A percentile compares a stretch with the other conserved stretches of the same genome.
phyloP scores from a whole-genome alignment of 2,113 vertebrate species.

The Marmota flaviventris region DNA sequence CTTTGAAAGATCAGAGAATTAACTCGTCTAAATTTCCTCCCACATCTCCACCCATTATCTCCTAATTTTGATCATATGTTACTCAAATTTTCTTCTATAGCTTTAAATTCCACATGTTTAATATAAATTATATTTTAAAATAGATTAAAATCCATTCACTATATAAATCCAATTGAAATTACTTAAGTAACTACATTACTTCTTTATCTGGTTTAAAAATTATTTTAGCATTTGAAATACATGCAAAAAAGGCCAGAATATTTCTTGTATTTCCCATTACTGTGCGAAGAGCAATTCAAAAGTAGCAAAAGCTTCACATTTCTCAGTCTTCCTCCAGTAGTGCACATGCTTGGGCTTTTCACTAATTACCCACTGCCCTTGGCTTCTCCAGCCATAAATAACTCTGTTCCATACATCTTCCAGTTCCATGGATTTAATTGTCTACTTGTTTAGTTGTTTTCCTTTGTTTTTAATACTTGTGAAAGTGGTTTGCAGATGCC shows the following conservation, averaged over 20 bases:
- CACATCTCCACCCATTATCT: conserved; percentile 36
- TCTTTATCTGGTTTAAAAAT: background rate
- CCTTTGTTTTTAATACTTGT: background rate
- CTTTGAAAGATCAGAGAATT: conserved; percentile 48
- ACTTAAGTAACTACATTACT: background rate
- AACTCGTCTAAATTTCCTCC: conserved; percentile 45
- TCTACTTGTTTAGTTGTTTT: background rate
- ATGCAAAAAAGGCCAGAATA: background rate
- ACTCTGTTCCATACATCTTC: background rate
- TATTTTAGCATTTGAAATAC: background rate
- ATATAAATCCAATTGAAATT: background rate
- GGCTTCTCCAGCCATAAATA: background rate
- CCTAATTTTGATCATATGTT: conserved; percentile 23
- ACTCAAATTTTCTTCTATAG: conserved; percentile 2
- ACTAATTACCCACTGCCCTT: background rate
- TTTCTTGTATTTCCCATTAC: background rate
- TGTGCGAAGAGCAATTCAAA: background rate
- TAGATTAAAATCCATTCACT: background rate
- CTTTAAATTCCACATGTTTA: background rate
- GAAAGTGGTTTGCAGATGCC: background rate
- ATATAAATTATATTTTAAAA: conserved; percentile 53
- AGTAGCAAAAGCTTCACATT: background rate
- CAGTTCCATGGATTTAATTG: background rate
- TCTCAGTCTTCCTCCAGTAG: background rate
- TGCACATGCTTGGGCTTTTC: background rate